A percentile compares a stretch with the other conserved stretches of the same genome.
Conservation (phyloP, 2,888 invertebrate genomes). For the Papilio elwesi region DNA sequence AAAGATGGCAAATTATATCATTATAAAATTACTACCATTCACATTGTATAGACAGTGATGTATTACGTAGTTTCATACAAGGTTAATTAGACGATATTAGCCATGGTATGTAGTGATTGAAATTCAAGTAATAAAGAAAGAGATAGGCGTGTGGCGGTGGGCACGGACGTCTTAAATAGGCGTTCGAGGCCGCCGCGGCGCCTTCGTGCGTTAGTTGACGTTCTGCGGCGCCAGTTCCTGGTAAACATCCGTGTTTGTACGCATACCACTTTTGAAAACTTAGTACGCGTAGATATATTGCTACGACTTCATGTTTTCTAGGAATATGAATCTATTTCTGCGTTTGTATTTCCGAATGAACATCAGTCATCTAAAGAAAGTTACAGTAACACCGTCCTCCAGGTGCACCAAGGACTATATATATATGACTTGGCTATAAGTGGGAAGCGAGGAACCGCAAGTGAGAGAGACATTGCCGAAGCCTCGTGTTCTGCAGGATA, state of each 20-base stretch:
- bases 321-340: neutral
- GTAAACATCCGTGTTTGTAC: constrained; percentile 58
- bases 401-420: neutral
- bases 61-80: constrained; percentile 12
- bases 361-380: neutral
- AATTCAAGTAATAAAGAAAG: constrained; percentile 75
- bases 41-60: neutral
- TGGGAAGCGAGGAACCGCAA: too few relatives aligned
- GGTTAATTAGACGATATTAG: constrained; percentile 50
- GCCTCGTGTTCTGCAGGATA: too few relatives aligned
- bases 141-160: constrained; percentile 55
- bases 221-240: constrained; percentile 48
- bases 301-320: neutral
- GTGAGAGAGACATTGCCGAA: too few relatives aligned
- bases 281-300: neutral
- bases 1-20: neutral
- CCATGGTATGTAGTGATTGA: constrained; percentile 67
- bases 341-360: neutral
- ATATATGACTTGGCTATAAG: too few relatives aligned
- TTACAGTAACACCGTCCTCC: neutral
- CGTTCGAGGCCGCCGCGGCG: constrained; percentile 71
- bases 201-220: constrained; percentile 66
- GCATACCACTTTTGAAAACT: constrained; percentile 44
- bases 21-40: neutral
- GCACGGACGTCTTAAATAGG: constrained; percentile 70